A percentile compares a stretch with the other conserved stretches of the same genome.
These are phyloP conservation scores for Callaeas wilsoni DNA, from an alignment of 2,113 vertebrate genomes.

Conservation along the genomic window DNA sequence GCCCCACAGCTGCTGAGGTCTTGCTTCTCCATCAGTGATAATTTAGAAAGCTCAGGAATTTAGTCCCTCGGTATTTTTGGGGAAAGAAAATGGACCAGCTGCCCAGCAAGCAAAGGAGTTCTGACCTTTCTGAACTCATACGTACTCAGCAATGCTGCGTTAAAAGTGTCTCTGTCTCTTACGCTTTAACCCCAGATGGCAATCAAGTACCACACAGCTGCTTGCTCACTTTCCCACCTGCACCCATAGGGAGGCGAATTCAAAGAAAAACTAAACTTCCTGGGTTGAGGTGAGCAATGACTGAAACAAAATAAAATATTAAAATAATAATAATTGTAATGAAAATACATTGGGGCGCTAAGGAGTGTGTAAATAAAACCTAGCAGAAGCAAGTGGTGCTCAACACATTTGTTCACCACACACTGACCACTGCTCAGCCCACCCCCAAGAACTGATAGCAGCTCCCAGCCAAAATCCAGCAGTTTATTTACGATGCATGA, in stretches of 20 bases:
- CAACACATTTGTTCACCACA: not conserved
- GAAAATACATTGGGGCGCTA: not conserved
- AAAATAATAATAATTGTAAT: not conserved
- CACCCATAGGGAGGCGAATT: accelerated
- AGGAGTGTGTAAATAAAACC: not conserved
- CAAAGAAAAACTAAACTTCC: not conserved
- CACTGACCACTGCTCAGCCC: not conserved
- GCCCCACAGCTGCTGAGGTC: not conserved
- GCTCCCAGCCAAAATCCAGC: not conserved
- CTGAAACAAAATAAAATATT: not conserved
- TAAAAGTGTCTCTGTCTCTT: not conserved
- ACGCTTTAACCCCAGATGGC: not conserved
- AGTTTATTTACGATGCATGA: not conserved
- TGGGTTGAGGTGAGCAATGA: not conserved
- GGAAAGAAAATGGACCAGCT: not conserved
- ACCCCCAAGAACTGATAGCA: not conserved
- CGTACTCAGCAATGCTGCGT: not conserved
- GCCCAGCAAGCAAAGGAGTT: not conserved
- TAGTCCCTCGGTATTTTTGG: not conserved
- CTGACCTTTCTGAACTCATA: not conserved
- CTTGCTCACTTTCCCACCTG: not conserved
- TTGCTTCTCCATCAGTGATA: not conserved
- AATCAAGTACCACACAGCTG: not conserved
- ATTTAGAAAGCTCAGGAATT: not conserved
- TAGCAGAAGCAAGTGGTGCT: not conserved